Evolutionary conservation across 2,113 vertebrate genomes (phyloP).

Genomic region (Cyphomyrus plagiostoma): DNA sequence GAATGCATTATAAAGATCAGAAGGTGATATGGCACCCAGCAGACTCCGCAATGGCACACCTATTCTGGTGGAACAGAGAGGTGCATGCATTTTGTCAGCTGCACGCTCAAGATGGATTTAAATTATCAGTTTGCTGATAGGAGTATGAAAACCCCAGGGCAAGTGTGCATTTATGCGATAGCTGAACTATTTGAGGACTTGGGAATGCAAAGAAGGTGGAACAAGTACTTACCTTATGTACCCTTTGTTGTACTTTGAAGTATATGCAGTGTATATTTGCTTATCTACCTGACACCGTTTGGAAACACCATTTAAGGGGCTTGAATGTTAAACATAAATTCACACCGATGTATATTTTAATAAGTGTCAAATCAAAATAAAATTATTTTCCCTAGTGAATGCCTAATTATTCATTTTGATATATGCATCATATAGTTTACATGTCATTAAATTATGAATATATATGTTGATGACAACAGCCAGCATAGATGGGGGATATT

Average conservation of each 20-base stretch:
- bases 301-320: neutral
- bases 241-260: neutral
- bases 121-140: neutral
- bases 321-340: neutral
- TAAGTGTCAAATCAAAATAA: neutral
- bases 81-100: neutral
- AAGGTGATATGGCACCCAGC: neutral
- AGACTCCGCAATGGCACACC: neutral
- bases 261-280: conserved; percentile 2
- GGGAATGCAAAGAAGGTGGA: neutral
- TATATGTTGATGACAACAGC: neutral
- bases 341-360: neutral
- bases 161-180: neutral
- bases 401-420: neutral
- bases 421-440: neutral
- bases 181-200: neutral
- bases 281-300: neutral
- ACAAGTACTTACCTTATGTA: neutral
- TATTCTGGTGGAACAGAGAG: neutral
- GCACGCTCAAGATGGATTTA: neutral
- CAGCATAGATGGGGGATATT: neutral
- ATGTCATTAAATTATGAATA: neutral
- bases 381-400: neutral
- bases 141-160: neutral
- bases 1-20: neutral